Base-by-base conservation (phyloP, 1,140 invertebrate species). In the Diorhabda elongata region DNA sequence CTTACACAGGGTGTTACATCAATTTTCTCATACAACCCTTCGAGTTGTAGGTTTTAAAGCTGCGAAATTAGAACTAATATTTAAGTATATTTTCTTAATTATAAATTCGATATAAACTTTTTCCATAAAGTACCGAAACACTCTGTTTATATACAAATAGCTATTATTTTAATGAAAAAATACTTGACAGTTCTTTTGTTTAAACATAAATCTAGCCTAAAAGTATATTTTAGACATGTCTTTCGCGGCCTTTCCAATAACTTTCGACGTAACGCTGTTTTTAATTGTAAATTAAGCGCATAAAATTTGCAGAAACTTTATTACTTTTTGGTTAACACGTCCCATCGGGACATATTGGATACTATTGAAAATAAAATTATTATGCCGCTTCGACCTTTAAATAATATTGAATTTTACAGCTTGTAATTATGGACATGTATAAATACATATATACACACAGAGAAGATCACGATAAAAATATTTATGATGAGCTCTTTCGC, bases 271-370 rank as follows among this genome's bases (percentile, higher is more conserved):
- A 52, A 52, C 3, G 6, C 47, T 52, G 47, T n/a, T 6, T 52
- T 52, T n/a, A n/a, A 52, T 52, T 8, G 47, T 52, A 52, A 52
- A 52, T 26, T 8, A 52, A 8, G 2, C 2, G 3, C 47, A 52
- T 52, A 52, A 52, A 52, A 52, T 52, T 3, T 52, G 47, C 47
- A 52, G 3, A 52, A 52, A 52, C 47, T 52, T 52, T 52, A 52
- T 52, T 52, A 52, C 47, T 52, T 52, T 52, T 52, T 52, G 47
- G 47, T 52, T 52, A 52, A 52, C 47, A 52, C 47, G 47, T 52
- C 47, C 47, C 47, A 52, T 4, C 6, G 47, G 47, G n/a, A n/a
- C n/a, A 52, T 52, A 52, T 52, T 52, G 47, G 47, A 52, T 52
- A 52, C 6, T 52, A 52, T 52, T n/a, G 47, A n/a, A 52, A 52